Conservation (phyloP, 2,888 invertebrate genomes). For the Macaria liturata region DNA sequence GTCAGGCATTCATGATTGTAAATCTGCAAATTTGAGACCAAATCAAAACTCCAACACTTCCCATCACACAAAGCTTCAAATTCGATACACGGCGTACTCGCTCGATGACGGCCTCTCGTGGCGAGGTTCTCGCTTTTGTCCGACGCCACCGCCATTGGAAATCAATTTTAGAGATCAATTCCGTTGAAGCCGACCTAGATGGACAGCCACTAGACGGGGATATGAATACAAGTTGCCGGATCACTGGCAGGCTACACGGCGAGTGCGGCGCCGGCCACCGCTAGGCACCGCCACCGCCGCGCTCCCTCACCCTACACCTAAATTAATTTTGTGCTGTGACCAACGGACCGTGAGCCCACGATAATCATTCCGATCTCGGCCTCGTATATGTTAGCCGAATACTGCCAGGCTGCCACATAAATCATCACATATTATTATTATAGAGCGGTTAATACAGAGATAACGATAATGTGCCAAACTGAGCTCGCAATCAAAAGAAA, state of each 20-base stretch:
- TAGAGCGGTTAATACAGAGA: conserved; percentile 31
- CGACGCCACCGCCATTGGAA: conserved; percentile 51
- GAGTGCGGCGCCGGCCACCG: background rate
- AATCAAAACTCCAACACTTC: background rate
- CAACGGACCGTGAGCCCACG: conserved; percentile 66
- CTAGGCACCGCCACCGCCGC: conserved; percentile 12
- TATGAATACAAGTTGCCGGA: conserved; percentile 63
- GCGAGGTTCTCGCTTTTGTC: conserved; percentile 44
- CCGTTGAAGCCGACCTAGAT: conserved; percentile 44
- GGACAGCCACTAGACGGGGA: conserved; percentile 51
- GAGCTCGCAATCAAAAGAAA: conserved; percentile 8
- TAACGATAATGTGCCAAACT: conserved; percentile 10
- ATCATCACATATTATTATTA: conserved; percentile 50
- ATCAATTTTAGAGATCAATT: conserved; percentile 69
- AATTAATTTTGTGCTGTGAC: conserved; percentile 76
- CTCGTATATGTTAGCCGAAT: conserved; percentile 53
- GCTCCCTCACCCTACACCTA: conserved; percentile 46
- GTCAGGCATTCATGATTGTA: too few species aligned
- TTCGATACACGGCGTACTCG: background rate
- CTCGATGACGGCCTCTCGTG: conserved; percentile 2
- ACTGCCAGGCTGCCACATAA: conserved; percentile 64
- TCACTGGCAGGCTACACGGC: conserved; percentile 40
- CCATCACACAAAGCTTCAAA: background rate
- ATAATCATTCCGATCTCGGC: conserved; percentile 71
- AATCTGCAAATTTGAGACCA: background rate